Evolutionary conservation across 2,113 vertebrate genomes (phyloP).

Genomic region (Scopus umbretta): DNA sequence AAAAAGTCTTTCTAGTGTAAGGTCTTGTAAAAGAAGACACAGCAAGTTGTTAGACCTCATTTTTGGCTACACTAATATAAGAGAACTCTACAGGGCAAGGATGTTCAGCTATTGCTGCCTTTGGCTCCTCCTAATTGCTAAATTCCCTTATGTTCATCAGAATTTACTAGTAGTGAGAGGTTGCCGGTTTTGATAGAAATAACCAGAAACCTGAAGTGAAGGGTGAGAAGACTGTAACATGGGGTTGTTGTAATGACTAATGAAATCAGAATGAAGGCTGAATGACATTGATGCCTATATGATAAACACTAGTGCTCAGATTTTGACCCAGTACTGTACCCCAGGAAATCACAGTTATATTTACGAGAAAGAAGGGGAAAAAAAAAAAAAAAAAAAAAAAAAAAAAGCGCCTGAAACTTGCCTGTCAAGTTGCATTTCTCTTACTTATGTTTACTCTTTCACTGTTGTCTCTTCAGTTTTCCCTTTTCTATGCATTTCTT

Average conservation of each 20-base stretch:
- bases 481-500: neutral
- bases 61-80: neutral
- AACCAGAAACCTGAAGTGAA: neutral
- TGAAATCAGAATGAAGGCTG: slow-evolving; percentile 3
- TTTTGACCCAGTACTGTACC: neutral
- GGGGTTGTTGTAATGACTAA: neutral
- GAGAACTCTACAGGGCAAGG: neutral
- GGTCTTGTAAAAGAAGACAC: neutral
- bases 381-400: neutral
- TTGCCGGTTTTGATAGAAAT: neutral
- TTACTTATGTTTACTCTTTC: slow-evolving; percentile 16
- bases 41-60: neutral
- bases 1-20: neutral
- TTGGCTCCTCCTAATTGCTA: neutral
- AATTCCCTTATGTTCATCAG: neutral
- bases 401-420: neutral
- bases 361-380: neutral
- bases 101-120: neutral
- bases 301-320: neutral
- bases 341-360: neutral
- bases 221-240: neutral
- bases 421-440: slow-evolving; percentile 34
- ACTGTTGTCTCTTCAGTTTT: neutral
- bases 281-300: neutral
- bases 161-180: neutral